phyloP scores from a whole-genome alignment of 2,888 invertebrate species.

The Perizoma flavofasciatum region DNA sequence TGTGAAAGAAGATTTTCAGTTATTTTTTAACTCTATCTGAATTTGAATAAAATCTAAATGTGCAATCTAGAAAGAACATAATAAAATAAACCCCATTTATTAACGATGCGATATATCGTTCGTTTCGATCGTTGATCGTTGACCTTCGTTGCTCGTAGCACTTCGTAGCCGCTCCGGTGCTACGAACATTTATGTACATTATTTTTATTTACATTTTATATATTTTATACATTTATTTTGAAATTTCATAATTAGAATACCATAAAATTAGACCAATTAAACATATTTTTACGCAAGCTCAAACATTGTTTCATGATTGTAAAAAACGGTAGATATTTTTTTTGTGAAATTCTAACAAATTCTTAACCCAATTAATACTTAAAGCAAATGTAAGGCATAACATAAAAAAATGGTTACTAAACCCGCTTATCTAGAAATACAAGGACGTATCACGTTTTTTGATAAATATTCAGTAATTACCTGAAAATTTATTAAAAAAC shows the following conservation, averaged over 20 bases:
- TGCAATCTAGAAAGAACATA: constrained; percentile 8
- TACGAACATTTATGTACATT: constrained; percentile 39
- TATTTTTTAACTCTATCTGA: constrained; percentile 17
- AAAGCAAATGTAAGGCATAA: too few relatives aligned
- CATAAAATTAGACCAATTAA: not conserved
- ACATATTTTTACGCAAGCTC: not conserved
- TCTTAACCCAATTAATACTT: too few relatives aligned
- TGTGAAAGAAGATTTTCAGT: not conserved
- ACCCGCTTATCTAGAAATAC: too few relatives aligned
- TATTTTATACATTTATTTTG: constrained; percentile 12
- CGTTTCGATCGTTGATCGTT: constrained; percentile 37
- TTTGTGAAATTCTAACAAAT: too few relatives aligned
- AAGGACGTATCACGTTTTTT: too few relatives aligned
- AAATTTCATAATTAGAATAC: not conserved
- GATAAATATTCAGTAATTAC: too few relatives aligned
- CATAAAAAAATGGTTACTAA: too few relatives aligned
- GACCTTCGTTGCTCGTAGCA: constrained; percentile 45
- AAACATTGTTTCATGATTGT: too few relatives aligned
- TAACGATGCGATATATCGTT: constrained; percentile 23
- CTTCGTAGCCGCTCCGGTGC: constrained; percentile 41
- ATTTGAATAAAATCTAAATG: constrained; percentile 4
- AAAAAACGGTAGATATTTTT: too few relatives aligned
- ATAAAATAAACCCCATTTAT: not conserved
- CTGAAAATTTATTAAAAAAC: too few relatives aligned
- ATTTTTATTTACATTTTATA: constrained; percentile 30